Evolutionary conservation across 2,888 invertebrate genomes (phyloP).

Genomic region (Dasysyrphus albostriatus): DNA sequence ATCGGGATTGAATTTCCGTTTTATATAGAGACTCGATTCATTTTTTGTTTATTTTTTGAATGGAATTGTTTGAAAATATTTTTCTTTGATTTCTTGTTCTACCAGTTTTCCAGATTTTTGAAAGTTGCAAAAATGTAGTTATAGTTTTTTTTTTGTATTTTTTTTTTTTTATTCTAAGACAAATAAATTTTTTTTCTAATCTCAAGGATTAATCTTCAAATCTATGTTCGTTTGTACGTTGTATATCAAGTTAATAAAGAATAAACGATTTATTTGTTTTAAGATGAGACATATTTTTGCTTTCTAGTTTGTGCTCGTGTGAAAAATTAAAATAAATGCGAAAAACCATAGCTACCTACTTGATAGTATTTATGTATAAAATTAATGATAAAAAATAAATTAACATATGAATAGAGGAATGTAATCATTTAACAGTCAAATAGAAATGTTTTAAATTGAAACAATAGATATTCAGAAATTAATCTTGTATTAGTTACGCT

Average conservation of each 20-base stretch:
- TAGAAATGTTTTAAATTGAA: too few relatives aligned
- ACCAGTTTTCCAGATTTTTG: neutral
- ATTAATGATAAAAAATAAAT: too few relatives aligned
- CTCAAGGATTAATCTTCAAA: neutral
- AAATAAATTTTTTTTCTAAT: neutral
- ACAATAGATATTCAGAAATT: too few relatives aligned
- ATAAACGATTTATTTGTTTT: neutral
- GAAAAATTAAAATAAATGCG: too few relatives aligned
- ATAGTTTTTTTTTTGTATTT: neutral
- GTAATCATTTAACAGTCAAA: neutral
- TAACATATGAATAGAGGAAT: too few relatives aligned
- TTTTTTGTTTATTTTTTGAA: neutral
- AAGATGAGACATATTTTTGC: neutral
- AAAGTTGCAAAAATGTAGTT: conserved; percentile 10
- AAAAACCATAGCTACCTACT: too few relatives aligned
- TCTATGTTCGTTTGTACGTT: neutral
- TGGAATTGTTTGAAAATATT: neutral
- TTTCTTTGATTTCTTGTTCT: neutral
- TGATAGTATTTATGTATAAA: too few relatives aligned
- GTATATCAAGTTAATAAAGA: neutral
- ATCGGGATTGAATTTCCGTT: neutral
- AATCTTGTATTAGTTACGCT: too few relatives aligned
- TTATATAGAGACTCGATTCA: neutral
- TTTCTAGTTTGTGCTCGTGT: neutral
- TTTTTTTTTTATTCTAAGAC: neutral